phyloP scores from a whole-genome alignment of 1,140 invertebrate species.

The Micrasema minimum region DNA sequence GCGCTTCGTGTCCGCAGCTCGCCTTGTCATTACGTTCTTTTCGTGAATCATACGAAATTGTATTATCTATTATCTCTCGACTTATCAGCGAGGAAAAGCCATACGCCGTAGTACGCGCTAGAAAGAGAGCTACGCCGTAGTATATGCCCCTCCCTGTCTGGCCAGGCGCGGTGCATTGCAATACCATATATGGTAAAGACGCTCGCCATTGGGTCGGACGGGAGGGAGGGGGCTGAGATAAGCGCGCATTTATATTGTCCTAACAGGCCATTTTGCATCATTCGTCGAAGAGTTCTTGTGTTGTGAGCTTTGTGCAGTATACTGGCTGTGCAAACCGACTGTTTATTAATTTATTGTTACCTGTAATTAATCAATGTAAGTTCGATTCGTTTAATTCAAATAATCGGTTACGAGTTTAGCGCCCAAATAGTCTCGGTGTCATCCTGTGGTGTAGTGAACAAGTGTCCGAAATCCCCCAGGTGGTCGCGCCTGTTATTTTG shows the following conservation, averaged over 20 bases:
- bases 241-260: slow-evolving; percentile 48
- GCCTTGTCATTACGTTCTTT: slow-evolving; percentile 35
- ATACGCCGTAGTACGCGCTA: not conserved
- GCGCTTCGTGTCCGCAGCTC: not conserved
- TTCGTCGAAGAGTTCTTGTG: slow-evolving; percentile 43
- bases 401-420: slow-evolving; percentile 13
- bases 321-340: slow-evolving; percentile 44
- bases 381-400: slow-evolving; percentile 21
- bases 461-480: slow-evolving; percentile 30
- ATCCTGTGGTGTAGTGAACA: slow-evolving; percentile 19
- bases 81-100: slow-evolving; percentile 26
- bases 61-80: slow-evolving; percentile 38
- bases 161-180: slow-evolving; percentile 56
- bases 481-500: not conserved
- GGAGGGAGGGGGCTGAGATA: slow-evolving; percentile 52
- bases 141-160: slow-evolving; percentile 4
- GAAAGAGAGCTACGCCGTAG: slow-evolving; percentile 25
- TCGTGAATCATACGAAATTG: slow-evolving; percentile 33
- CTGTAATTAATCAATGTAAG: slow-evolving; percentile 48
- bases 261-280: slow-evolving; percentile 41
- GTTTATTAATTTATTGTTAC: slow-evolving; percentile 44
- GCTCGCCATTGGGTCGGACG: slow-evolving; percentile 57
- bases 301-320: slow-evolving; percentile 43
- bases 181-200: slow-evolving; percentile 62
- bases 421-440: slow-evolving; percentile 1